These are phyloP conservation scores for Vicugna pacos DNA, from an alignment of 2,113 vertebrate genomes.

Conservation along the genomic window DNA sequence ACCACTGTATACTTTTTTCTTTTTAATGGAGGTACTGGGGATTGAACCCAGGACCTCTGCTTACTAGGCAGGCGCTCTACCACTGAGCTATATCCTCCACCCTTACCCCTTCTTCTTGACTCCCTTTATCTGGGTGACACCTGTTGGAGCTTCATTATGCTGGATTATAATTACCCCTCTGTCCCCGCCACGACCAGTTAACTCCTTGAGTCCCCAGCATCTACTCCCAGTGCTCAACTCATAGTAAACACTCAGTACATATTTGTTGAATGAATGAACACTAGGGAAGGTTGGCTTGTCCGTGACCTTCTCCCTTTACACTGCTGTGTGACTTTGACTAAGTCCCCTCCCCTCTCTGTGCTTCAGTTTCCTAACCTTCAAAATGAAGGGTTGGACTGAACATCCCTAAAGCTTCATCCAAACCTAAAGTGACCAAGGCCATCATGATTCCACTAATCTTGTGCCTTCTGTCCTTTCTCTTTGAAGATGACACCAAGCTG, in stretches of 20 bases:
- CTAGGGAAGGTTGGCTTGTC: background rate
- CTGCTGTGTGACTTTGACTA: background rate
- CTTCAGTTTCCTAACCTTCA: conserved; percentile 1
- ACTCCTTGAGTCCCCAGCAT: background rate
- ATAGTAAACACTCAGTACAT: background rate
- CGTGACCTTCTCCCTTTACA: background rate
- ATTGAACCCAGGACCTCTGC: too few relatives aligned
- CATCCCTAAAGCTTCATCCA: background rate
- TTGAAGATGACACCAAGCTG: conserved; percentile 91
- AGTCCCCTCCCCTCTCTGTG: conserved; percentile 3
- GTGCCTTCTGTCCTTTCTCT: conserved; percentile 60
- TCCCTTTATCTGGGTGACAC: background rate
- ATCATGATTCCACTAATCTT: background rate
- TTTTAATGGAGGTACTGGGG: too few relatives aligned
- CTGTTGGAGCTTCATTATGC: background rate
- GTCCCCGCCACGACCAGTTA: background rate
- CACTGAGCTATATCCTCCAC: too few relatives aligned
- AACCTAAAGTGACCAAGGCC: background rate
- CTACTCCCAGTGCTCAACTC: background rate
- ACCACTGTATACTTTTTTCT: too few relatives aligned
- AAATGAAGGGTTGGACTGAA: background rate
- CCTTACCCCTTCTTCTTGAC: background rate
- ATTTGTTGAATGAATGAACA: background rate
- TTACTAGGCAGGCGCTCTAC: too few relatives aligned
- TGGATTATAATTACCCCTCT: background rate